Evolutionary conservation across 2,888 invertebrate species (phyloP).

Genomic region (Resseliella maxima): DNA sequence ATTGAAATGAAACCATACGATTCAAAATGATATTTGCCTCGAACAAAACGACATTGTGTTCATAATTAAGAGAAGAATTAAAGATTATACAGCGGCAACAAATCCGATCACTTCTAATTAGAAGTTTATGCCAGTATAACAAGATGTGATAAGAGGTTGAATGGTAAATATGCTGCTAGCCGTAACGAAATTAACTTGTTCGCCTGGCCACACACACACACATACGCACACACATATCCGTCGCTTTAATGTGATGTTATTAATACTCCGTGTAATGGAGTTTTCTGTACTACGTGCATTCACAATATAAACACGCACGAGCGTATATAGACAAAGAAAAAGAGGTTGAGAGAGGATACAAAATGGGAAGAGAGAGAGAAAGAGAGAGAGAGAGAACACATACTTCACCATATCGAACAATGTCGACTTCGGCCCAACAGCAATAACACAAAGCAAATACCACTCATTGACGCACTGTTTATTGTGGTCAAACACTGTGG

Average conservation of each 20-base stretch:
- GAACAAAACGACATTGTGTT: neutral
- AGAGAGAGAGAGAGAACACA: no score
- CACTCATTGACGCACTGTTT: conserved; percentile 36
- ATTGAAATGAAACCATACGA: neutral
- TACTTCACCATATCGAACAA: neutral
- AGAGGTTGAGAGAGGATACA: no score
- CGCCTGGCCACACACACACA: neutral
- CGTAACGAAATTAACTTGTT: conserved; percentile 35
- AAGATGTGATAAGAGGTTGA: conserved; percentile 40
- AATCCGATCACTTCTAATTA: conserved; percentile 51
- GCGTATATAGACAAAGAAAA: no score
- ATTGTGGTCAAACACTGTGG: conserved; percentile 41
- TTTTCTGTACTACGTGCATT: neutral
- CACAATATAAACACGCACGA: neutral
- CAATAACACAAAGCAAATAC: conserved; percentile 53
- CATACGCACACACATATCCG: neutral
- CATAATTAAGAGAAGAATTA: conserved; percentile 22
- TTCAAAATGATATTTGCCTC: neutral
- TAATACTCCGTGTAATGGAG: conserved; percentile 1
- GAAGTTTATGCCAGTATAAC: conserved; percentile 19
- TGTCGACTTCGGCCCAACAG: neutral
- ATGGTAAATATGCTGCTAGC: conserved; percentile 31
- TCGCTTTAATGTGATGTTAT: neutral
- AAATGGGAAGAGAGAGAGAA: no score
- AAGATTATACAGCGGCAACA: neutral